phyloP scores from a whole-genome alignment of 2,113 vertebrate genomes.

The Psephotus haematonotus region DNA sequence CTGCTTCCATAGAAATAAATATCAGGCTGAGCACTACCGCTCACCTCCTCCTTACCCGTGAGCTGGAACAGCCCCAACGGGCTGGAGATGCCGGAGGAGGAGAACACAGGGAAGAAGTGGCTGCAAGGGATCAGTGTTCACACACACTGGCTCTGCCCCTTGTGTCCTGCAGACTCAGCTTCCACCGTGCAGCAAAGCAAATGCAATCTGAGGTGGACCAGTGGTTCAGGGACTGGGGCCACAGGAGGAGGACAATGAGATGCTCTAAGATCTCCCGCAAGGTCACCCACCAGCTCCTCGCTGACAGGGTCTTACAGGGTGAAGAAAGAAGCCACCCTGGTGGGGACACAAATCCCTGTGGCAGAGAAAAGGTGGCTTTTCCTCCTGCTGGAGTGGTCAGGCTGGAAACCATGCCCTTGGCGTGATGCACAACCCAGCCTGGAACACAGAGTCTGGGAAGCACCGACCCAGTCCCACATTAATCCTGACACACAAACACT shows the following conservation, averaged over 20 bases:
- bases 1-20: background rate
- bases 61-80: background rate
- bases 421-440: fast-evolving
- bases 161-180: background rate
- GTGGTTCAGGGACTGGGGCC: background rate
- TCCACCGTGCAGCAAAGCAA: background rate
- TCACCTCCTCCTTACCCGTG: background rate
- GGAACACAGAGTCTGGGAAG: background rate
- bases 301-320: background rate
- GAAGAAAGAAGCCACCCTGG: background rate
- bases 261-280: background rate
- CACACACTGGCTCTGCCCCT: fast-evolving
- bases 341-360: fast-evolving
- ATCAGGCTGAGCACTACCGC: background rate
- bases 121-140: background rate
- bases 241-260: background rate
- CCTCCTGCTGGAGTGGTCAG: background rate
- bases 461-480: fast-evolving
- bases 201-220: background rate
- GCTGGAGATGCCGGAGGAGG: background rate
- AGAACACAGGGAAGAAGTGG: background rate
- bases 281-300: background rate
- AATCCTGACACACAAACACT: background rate
- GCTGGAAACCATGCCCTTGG: background rate
- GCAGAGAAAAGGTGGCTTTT: background rate